Base-by-base conservation (phyloP, 2,888 invertebrate species). In the Mycalesis mineus region DNA sequence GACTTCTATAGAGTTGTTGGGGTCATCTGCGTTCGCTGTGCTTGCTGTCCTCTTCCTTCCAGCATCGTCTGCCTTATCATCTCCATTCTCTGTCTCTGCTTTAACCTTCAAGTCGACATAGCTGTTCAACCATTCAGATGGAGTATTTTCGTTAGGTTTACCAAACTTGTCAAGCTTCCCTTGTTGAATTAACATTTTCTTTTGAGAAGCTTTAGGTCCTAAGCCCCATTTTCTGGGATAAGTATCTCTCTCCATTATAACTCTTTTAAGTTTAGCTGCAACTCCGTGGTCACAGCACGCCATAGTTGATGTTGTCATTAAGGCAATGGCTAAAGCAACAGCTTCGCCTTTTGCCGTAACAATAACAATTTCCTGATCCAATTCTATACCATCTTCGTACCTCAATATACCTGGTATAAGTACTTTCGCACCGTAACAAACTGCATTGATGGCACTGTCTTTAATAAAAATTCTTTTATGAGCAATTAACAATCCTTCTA, bases 181-280 rank as follows among this genome's bases (percentile, higher is more conserved):
- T 76, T 96, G 93, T 52, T 95, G 92, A 54, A 99, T 96, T 72
- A 99, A 91, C 44, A 93, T 91, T 75, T 98, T 98, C 82, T 98
- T 99, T 60, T 95, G 91, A 0, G 95, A 94, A 0, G 98, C 97
- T 82, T 97, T 95, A 0, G 98, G 98, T 44, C 99, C 99, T 22
- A 99, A 87, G 11, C 99, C 99, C 99, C 99, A 99, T 82, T 98
- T 98, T 57, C 98, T 92, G 0, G 98, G 98, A 82, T 99, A 99
- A 2, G 97, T 96, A 79, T 99, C 99, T 65, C 99, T 91, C 80
- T 99, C 99, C 99, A 99, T 99, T 55, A 99, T 98, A 1, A 99
- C 99, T 63, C 99, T 91, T 80, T 99, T 99, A 57, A 99, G 94
- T 89, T 99, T 99, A 0, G 99, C 99, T 17, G 97, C 97, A 1